Base-by-base conservation (phyloP, 1,140 invertebrate genomes). In the Dinoponera quadriceps region DNA sequence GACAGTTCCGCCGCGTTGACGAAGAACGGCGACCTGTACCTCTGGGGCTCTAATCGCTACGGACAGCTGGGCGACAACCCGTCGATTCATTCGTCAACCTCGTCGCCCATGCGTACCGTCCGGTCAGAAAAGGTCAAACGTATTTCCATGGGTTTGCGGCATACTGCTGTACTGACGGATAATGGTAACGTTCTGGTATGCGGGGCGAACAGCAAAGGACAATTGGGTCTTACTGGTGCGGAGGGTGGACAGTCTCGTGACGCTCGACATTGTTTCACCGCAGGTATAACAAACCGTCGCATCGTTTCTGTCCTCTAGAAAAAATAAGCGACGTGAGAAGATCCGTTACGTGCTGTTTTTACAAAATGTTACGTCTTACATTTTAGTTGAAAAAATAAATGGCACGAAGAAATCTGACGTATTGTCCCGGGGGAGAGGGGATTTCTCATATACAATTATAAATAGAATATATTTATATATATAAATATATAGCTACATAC, bases 1-100 rank as follows among this genome's bases (percentile, higher is more conserved):
- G 96, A 97, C 88, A 96, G 95, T 88, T 96, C 96, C 51, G 95
- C 96, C 82, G 96, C 95, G 55, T 94, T 97, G 13, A 95, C 96
- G 25, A 93, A 95, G 88, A 95, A 95, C 83, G 95, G 96, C 29
- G 94, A 95, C 9, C 84, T 97, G 1, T 96, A 96, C 93, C 95
- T 96, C 0, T 97, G 97, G 97, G 97, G 97, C 3, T 97, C 96
- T 18, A 97, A 97, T 92, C 93, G 92, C 57, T 96, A 96, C 91
- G 96, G 96, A 22, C 97, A 98, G 90, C 90, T 98, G 33, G 97
- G 97, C 2, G 13, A 82, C 0, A 57, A 81, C 49, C 51, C 33
- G 63, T 29, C 38, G 22, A 29, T 71, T 49, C 62, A 62, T 71
- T 5, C 49, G 11, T 68, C 60, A 60, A 38, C 74, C n/a, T 33